A percentile compares a stretch with the other conserved stretches of the same genome.
These are phyloP conservation scores for Cyphomyrmex costatus DNA, from an alignment of 1,140 invertebrate species.

Conservation along the genomic window DNA sequence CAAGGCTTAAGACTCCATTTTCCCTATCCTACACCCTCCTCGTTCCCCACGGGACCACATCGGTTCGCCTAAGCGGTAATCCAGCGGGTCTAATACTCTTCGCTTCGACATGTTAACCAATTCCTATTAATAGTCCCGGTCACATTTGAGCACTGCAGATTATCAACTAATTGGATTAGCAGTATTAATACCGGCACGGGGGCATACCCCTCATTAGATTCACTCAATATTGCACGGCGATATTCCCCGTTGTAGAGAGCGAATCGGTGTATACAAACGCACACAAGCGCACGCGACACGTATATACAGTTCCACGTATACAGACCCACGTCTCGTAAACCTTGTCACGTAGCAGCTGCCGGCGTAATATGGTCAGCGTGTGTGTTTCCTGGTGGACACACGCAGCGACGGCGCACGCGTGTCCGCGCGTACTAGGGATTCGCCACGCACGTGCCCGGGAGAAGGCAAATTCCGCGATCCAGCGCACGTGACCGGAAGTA, in stretches of 20 bases:
- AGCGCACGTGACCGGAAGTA: constrained; percentile 71
- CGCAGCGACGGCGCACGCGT: not conserved
- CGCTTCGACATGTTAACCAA: constrained; percentile 48
- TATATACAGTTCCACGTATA: not conserved
- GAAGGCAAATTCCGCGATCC: constrained; percentile 60
- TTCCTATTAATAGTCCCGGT: constrained; percentile 67
- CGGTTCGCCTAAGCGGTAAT: constrained; percentile 26
- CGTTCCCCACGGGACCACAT: not conserved
- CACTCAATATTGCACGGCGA: constrained; percentile 74
- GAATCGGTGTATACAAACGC: constrained; percentile 6
- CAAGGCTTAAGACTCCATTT: not conserved
- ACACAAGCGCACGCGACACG: not conserved
- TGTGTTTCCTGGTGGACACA: constrained; percentile 3
- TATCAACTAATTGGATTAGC: constrained; percentile 77
- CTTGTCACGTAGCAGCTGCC: constrained; percentile 30
- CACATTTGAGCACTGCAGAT: constrained; percentile 67
- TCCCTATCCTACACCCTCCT: not conserved
- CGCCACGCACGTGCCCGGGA: constrained; percentile 11
- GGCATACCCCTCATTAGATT: constrained; percentile 73
- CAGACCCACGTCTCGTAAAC: not conserved
- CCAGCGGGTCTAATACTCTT: constrained; percentile 40
- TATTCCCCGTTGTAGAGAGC: constrained; percentile 49
- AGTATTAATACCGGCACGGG: constrained; percentile 63
- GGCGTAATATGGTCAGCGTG: constrained; percentile 25
- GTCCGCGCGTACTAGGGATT: too few relatives aligned